Evolutionary conservation across 2,888 invertebrate species (phyloP).

Genomic region (Lochmaea crataegi): DNA sequence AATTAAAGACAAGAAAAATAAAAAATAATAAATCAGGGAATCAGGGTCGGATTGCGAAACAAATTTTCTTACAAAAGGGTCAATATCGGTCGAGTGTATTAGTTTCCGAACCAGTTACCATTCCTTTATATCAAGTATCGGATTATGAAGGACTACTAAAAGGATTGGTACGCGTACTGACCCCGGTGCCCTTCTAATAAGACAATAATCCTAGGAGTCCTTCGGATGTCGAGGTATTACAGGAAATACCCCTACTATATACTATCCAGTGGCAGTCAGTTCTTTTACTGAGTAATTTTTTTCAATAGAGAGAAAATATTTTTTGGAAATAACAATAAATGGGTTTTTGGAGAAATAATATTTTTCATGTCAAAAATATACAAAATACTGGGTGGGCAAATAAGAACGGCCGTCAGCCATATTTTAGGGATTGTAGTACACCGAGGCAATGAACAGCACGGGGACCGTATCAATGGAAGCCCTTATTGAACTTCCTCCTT

Average conservation of each 20-base stretch:
- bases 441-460: no score
- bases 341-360: no score
- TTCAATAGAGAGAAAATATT: no score
- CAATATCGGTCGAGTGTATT: constrained; percentile 26
- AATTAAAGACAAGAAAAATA: neutral
- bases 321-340: no score
- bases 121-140: constrained; percentile 58
- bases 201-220: constrained; percentile 63
- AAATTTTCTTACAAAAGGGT: neutral
- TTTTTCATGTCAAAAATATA: no score
- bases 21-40: neutral
- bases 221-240: constrained; percentile 51
- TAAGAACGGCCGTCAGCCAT: no score
- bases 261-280: constrained; percentile 22
- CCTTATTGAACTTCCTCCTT: no score
- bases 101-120: constrained; percentile 40
- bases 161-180: constrained; percentile 57
- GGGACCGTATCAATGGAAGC: no score
- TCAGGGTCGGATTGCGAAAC: neutral
- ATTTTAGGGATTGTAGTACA: no score
- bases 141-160: constrained; percentile 58
- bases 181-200: constrained; percentile 61
- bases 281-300: no score
- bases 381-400: no score
- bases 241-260: constrained; percentile 31